A percentile compares a stretch with the other conserved stretches of the same genome.
These are phyloP conservation scores for Tursiops truncatus DNA, from an alignment of 2,113 vertebrate species.

Conservation along the genomic window DNA sequence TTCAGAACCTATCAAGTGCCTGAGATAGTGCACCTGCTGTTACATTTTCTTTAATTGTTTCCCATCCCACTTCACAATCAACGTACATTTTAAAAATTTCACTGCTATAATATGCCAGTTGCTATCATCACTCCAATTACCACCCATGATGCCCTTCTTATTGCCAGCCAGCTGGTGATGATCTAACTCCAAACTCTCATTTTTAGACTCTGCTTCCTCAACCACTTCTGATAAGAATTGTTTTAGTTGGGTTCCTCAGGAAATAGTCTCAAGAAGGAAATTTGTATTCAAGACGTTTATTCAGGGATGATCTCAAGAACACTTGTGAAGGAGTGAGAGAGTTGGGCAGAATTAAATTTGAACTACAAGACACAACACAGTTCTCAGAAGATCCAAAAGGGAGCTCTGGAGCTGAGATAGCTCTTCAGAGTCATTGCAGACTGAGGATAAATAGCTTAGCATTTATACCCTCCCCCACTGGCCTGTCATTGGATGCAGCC, in stretches of 20 bases:
- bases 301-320: neutral
- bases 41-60: constrained; percentile 44
- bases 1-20: neutral
- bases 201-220: constrained; percentile 44
- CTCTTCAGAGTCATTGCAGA: neutral
- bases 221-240: neutral
- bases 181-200: neutral
- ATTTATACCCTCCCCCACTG: neutral
- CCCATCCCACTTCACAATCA: constrained; percentile 23
- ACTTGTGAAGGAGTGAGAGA: neutral
- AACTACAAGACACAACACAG: neutral
- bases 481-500: neutral
- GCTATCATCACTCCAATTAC: neutral
- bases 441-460: neutral
- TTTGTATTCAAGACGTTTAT: neutral
- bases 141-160: constrained; percentile 7
- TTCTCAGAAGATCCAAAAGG: neutral
- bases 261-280: neutral
- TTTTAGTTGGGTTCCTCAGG: neutral
- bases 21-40: neutral
- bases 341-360: neutral
- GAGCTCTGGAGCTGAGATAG: neutral
- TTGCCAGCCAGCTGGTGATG: neutral
- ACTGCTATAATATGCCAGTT: neutral
- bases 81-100: neutral